Evolutionary conservation across 2,888 invertebrate species (phyloP).

Genomic region (Ligdia adustata): DNA sequence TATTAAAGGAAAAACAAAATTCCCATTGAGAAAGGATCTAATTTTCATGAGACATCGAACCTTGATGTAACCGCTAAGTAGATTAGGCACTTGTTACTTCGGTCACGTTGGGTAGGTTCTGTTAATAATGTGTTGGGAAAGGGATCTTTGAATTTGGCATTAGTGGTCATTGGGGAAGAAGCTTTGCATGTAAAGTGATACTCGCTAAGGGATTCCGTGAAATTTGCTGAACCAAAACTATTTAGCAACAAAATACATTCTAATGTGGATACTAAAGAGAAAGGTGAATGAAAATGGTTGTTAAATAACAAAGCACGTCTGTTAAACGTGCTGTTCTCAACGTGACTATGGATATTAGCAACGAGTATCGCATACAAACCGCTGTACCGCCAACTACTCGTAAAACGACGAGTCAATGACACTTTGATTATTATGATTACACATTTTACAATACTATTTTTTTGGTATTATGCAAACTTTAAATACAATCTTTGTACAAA

Average conservation of each 20-base stretch:
- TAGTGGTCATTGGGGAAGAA: conserved; percentile 47
- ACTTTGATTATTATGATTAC: conserved; percentile 36
- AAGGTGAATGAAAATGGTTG: conserved; percentile 40
- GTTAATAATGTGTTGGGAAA: conserved; percentile 51
- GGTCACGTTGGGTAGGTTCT: conserved; percentile 47
- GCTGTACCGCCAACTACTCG: conserved; percentile 8
- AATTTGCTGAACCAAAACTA: conserved; percentile 23
- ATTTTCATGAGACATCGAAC: conserved; percentile 67
- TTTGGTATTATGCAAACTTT: conserved; percentile 33
- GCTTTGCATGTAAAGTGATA: conserved; percentile 41
- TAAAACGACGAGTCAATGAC: conserved; percentile 41
- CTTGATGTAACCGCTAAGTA: conserved; percentile 61
- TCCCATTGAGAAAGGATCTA: conserved; percentile 53
- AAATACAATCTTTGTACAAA: conserved; percentile 40
- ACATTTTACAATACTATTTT: conserved; percentile 25
- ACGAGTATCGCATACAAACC: conserved; percentile 27
- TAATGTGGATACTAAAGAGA: conserved; percentile 30
- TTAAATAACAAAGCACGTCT: conserved; percentile 53
- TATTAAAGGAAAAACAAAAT: conserved; percentile 40
- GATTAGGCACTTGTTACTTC: conserved; percentile 66
- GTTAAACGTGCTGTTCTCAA: conserved; percentile 45
- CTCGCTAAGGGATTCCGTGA: conserved; percentile 30
- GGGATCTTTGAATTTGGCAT: conserved; percentile 50
- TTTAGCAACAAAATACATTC: conserved; percentile 27
- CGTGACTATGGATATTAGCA: conserved; percentile 46